Percentiles rank a stretch among this genome's conserved stretches.
Conservation (phyloP, 2,888 invertebrate species). For the Lapara coniferarum region DNA sequence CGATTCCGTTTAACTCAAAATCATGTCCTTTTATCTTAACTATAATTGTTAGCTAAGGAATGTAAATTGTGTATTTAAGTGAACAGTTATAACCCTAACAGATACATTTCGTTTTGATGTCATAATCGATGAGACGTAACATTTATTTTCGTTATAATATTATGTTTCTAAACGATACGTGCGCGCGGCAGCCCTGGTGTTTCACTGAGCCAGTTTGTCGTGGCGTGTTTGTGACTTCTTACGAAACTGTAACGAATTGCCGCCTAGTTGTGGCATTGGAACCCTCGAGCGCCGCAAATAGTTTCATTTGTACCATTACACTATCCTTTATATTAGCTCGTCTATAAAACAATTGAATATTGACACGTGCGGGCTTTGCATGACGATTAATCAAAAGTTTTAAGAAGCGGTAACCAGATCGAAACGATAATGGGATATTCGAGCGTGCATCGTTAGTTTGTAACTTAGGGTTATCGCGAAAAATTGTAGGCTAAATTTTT, state of each 20-base stretch:
- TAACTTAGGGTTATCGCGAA: conserved; percentile 44
- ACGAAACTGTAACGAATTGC: conserved; percentile 65
- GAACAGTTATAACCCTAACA: background rate
- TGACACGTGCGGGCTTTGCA: conserved; percentile 18
- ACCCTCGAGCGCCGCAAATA: conserved; percentile 55
- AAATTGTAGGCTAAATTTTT: background rate
- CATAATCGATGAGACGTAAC: background rate
- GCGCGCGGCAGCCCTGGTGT: conserved; percentile 2
- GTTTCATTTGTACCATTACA: conserved; percentile 46
- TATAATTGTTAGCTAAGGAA: background rate
- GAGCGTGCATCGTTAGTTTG: conserved; percentile 54
- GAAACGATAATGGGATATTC: conserved; percentile 48
- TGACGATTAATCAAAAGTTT: conserved; percentile 26
- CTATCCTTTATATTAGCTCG: conserved; percentile 40
- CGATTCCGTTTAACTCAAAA: background rate
- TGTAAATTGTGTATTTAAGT: background rate
- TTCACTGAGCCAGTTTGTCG: conserved; percentile 49
- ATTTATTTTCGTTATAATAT: conserved; percentile 11
- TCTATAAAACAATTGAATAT: conserved; percentile 7
- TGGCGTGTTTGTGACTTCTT: conserved; percentile 44
- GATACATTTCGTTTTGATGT: too few species aligned
- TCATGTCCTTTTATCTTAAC: background rate
- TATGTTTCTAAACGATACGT: conserved; percentile 30
- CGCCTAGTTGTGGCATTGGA: conserved; percentile 54
- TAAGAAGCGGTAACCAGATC: conserved; percentile 46